Conservation (phyloP, 2,797 vertebrate genomes). For the Sylvilagus floridanus region DNA sequence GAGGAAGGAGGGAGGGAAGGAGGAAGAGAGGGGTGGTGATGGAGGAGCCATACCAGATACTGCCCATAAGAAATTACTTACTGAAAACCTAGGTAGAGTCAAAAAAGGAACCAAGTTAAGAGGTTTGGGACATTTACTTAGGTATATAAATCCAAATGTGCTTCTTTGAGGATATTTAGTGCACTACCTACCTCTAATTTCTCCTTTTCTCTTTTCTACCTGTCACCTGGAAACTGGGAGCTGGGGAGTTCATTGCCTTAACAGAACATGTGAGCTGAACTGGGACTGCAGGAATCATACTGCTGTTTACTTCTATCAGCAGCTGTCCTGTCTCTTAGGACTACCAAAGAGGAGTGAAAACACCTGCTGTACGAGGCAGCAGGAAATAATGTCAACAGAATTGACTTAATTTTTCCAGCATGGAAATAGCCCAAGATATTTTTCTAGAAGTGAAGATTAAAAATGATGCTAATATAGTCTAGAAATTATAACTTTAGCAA, state of each 20-base stretch:
- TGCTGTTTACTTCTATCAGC: neutral
- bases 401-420: slow-evolving; percentile 42
- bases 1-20: too few relatives aligned
- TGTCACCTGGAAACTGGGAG: neutral
- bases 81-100: neutral
- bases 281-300: neutral
- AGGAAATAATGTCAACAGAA: neutral
- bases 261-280: neutral
- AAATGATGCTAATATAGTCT: slow-evolving; percentile 48
- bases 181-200: neutral
- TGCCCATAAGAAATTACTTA: neutral
- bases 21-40: too few relatives aligned
- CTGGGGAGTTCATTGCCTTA: neutral
- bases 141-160: neutral
- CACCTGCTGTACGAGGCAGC: neutral
- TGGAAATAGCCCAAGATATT: slow-evolving; percentile 33
- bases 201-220: neutral
- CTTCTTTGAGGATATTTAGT: neutral
- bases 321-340: neutral
- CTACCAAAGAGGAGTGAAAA: neutral
- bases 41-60: neutral
- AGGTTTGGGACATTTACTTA: neutral
- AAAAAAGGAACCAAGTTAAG: neutral
- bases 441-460: slow-evolving; percentile 49
- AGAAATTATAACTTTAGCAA: slow-evolving; percentile 55